Conservation (phyloP, 2,888 invertebrate genomes). For the Tetheella fluctuosa region DNA sequence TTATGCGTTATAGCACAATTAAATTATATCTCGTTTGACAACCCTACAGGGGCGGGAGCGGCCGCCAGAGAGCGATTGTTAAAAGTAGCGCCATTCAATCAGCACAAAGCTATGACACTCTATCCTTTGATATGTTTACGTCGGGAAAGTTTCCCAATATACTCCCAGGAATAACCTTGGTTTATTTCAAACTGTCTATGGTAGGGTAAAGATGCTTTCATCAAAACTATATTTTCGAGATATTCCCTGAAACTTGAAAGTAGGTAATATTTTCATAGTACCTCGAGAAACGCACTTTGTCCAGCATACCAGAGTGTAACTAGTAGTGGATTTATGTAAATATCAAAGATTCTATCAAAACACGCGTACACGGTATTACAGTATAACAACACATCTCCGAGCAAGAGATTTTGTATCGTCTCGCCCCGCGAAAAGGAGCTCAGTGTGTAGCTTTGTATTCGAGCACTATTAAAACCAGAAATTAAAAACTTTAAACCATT, state of each 20-base stretch:
- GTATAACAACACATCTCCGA: no score
- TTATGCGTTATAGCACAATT: no score
- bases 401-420: no score
- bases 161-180: constrained; percentile 34
- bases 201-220: constrained; percentile 8
- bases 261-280: background rate
- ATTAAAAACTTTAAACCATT: no score
- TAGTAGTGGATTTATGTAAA: no score
- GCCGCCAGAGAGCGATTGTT: constrained; percentile 28
- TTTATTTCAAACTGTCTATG: constrained; percentile 24
- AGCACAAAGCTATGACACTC: constrained; percentile 43
- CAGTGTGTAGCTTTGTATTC: no score
- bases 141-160: constrained; percentile 51
- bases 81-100: constrained; percentile 43
- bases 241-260: background rate
- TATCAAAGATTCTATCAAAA: no score
- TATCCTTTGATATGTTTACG: constrained; percentile 49
- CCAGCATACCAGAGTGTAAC: no score
- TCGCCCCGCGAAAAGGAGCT: no score
- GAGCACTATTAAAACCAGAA: no score
- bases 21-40: constrained; percentile 11
- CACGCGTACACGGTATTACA: no score
- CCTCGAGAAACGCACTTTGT: background rate
- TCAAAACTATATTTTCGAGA: background rate
- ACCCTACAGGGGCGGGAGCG: constrained; percentile 25